Percentiles rank a stretch among this genome's conserved stretches.
These are phyloP conservation scores for Panagrolaimus sp. DNA, from an alignment of 1,140 invertebrate species.

Conservation along the genomic window DNA sequence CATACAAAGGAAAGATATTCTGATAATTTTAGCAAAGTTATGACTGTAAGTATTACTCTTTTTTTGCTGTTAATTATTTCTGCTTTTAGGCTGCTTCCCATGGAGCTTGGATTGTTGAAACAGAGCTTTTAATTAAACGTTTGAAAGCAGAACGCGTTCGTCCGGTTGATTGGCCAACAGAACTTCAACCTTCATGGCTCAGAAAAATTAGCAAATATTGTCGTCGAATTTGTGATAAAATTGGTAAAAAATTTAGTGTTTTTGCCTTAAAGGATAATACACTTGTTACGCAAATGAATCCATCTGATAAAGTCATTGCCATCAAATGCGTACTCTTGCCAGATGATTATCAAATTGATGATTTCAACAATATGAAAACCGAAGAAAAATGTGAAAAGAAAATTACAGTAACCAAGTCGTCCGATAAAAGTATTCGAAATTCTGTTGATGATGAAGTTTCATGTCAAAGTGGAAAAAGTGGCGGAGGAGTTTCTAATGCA, in stretches of 20 bases:
- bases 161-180: neutral
- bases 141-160: neutral
- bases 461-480: neutral
- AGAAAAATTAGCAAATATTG: neutral
- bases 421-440: neutral
- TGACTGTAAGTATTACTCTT: neutral
- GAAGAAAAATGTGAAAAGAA: neutral
- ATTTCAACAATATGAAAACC: neutral
- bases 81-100: neutral
- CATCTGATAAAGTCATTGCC: neutral
- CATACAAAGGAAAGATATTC: neutral
- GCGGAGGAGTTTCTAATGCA: neutral
- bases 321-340: neutral
- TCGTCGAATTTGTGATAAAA: neutral
- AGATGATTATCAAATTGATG: neutral
- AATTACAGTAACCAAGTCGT: neutral
- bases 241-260: neutral
- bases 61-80: neutral
- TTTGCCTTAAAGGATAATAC: neutral
- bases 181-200: neutral
- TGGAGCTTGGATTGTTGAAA: neutral
- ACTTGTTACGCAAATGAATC: too few species aligned
- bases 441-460: neutral
- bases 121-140: neutral
- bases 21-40: neutral